Evolutionary conservation across 1,140 invertebrate genomes (phyloP).

Genomic region (Nomia melanderi): DNA sequence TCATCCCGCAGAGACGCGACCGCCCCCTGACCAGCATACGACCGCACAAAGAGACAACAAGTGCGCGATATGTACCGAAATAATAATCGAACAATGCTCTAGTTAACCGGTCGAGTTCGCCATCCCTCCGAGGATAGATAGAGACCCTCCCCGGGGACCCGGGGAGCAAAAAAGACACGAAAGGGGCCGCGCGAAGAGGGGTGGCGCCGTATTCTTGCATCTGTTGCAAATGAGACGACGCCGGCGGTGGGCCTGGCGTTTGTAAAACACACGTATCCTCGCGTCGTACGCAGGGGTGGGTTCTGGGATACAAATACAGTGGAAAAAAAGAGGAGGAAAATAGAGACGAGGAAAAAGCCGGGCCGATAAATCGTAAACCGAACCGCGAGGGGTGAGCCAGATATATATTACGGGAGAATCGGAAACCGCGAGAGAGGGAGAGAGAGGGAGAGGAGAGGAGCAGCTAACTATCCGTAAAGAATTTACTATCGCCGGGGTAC

Average conservation of each 20-base stretch:
- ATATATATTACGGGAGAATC: constrained; percentile 33
- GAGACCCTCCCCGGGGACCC: constrained; percentile 51
- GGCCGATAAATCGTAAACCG: constrained; percentile 63
- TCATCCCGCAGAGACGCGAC: constrained; percentile 14
- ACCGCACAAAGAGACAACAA: constrained; percentile 79
- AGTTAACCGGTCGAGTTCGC: constrained; percentile 76
- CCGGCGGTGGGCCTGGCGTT: constrained; percentile 29
- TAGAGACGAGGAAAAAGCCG: constrained; percentile 35
- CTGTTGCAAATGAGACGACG: constrained; percentile 60
- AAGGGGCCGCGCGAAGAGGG: constrained; percentile 24
- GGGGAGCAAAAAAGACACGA: constrained; percentile 40
- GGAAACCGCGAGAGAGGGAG: constrained; percentile 17
- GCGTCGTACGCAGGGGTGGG: constrained; percentile 27
- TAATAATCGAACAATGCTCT: constrained; percentile 81
- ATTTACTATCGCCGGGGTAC: constrained; percentile 60
- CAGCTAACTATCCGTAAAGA: constrained; percentile 67
- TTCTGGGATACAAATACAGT: constrained; percentile 53
- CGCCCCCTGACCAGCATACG: constrained; percentile 69
- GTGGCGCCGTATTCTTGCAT: constrained; percentile 56
- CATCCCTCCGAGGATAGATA: constrained; percentile 35
- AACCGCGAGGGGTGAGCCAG: neutral
- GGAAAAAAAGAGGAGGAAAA: constrained; percentile 42
- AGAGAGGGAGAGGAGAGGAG: no score
- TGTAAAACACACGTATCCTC: constrained; percentile 59
- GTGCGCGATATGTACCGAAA: constrained; percentile 81